Percentiles rank a stretch among this genome's conserved stretches.
These are phyloP conservation scores for Columba livia DNA, from an alignment of 2,113 vertebrate genomes.

Conservation along the genomic window DNA sequence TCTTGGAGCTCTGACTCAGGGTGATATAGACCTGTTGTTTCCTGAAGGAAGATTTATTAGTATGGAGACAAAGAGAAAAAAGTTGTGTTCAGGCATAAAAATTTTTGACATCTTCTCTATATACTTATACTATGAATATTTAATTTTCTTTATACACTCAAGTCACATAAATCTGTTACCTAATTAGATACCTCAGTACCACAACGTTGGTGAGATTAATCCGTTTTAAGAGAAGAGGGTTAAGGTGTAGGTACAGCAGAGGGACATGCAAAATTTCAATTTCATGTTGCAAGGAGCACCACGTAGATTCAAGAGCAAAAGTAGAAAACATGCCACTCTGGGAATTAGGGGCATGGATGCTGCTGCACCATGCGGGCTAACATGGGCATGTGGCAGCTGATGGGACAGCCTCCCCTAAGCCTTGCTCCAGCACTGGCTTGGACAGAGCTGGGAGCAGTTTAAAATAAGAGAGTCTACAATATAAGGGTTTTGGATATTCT, in stretches of 20 bases:
- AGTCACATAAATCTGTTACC: not conserved
- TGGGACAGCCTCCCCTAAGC: not conserved
- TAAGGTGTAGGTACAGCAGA: not conserved
- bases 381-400: rapidly evolving
- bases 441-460: not conserved
- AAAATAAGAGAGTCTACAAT: not conserved
- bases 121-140: not conserved
- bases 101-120: not conserved
- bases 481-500: not conserved
- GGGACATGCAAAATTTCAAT: not conserved
- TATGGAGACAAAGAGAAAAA: not conserved
- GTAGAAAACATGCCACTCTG: not conserved
- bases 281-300: rapidly evolving
- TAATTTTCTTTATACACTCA: not conserved
- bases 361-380: not conserved
- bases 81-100: not conserved
- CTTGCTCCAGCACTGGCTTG: not conserved
- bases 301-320: not conserved
- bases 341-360: not conserved
- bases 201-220: not conserved
- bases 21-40: not conserved
- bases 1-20: not conserved
- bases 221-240: not conserved
- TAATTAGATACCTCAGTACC: not conserved
- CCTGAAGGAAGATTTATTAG: not conserved